Base-by-base conservation (phyloP, 2,888 invertebrate genomes). In the Lasius platythorax region DNA sequence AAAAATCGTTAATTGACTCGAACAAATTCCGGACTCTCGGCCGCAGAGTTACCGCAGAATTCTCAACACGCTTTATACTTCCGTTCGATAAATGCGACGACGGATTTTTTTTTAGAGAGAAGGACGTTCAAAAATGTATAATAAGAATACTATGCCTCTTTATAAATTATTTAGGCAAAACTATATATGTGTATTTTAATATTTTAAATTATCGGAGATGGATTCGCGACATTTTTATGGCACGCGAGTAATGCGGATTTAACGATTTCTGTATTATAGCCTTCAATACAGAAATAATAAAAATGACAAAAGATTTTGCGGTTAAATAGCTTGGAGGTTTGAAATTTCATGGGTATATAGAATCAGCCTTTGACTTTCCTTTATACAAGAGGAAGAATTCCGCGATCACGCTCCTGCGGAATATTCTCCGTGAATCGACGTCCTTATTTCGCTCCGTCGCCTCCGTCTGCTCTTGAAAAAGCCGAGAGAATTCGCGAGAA, bases 1-100 rank as follows among this genome's bases (percentile, higher is more conserved):
- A 72, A 81, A 79, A 79, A 72, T 79, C 37, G 79, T 79, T 79
- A 79, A 72, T 79, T 72, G 72, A 79, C 61, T 61, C 46, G 18
- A 72, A 58, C 72, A 33, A 61, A 46, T 61, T 72, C 61, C 33
- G 3, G 33, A 23, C 61, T 63, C 37, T 66, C 78, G 37, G 23
- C 12, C 37, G 66, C 46, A 5, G 18, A 66, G 53, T 61, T 5
- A 23, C 63, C 3, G 79, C 58, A 11, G 50, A 46, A 46, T 40
- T 40, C 23, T 23, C 73, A 46, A 43, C 12, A 3, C 46, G 46
- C 66, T 18, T 40, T 30, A 40, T n/a, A 15, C 5, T 12, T 56
- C 12, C 33, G 6, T 1, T n/a, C 15, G 12, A 68, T 33, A 40
- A 53, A 64, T 5, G 37, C 12, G 68, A 18, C 37, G 28, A 53